Conservation (phyloP, 1,140 invertebrate genomes). For the Pseudomyrmex pallidus region DNA sequence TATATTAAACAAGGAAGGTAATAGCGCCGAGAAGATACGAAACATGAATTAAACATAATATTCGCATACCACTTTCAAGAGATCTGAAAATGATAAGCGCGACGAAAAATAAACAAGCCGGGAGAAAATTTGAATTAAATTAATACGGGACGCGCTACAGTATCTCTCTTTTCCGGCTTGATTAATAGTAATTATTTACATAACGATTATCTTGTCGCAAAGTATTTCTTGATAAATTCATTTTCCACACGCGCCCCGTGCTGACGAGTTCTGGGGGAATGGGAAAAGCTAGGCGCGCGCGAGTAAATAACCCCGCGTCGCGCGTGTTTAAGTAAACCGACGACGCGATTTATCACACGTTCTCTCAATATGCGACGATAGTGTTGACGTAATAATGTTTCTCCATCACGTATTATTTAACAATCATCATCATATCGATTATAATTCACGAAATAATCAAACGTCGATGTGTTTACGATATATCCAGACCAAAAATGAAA, state of each 20-base stretch:
- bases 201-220: not conserved
- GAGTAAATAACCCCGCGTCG: not conserved
- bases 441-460: not conserved
- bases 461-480: not conserved
- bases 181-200: conserved; percentile 19
- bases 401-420: no score
- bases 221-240: conserved; percentile 6
- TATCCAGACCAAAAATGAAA: not conserved
- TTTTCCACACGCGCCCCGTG: not conserved
- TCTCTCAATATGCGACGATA: conserved; percentile 23
- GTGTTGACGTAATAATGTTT: conserved; percentile 12
- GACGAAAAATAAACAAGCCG: not conserved
- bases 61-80: not conserved
- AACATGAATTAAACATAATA: conserved; percentile 19
- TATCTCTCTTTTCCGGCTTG: not conserved
- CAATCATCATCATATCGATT: not conserved
- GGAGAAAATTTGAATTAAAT: not conserved
- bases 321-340: conserved; percentile 16
- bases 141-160: not conserved
- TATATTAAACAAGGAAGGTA: not conserved
- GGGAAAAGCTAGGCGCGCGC: not conserved
- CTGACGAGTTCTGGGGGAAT: not conserved
- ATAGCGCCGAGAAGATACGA: not conserved
- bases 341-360: conserved; percentile 6
- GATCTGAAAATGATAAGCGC: not conserved